Base-by-base conservation (phyloP, 2,113 vertebrate genomes). In the Acanthochromis polyacanthus region DNA sequence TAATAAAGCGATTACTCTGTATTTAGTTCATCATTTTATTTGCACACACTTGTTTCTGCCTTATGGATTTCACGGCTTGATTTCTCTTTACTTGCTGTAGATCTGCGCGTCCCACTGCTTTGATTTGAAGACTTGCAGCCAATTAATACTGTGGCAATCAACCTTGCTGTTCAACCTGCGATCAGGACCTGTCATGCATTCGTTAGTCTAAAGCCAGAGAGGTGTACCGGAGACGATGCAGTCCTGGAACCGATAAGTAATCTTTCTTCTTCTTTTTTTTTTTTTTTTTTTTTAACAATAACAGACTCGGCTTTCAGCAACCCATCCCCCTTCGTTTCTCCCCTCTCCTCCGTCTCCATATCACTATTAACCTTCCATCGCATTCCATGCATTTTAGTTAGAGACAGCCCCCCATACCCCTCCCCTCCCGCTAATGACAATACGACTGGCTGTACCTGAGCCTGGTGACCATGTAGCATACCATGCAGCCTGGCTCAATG, bases 371-470 rank as follows among this genome's bases (percentile, higher is more conserved):
- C 87, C 91, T 91, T 91, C 91, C 86, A 90, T 91, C 67, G 83
- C 93, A 93, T 93, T 93, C 93, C 93, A 89, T 83, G 84, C 92
- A 91, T 93, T 92, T 92, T 85, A 86, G 80, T 91, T 87, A 80
- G 81, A 90, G 93, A 94, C 88, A 89, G 86, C 77, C 83, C 89
- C 89, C 89, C 82, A 51, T 3, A 7, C 32, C 15, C 50, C 84
- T 2, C 30, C 70, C 85, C 58, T 53, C 68, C 79, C 73, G 60
- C 72, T 52, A 75, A 86, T 91, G 82, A 93, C 91, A 92, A 91
- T 88, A 90, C 85, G 80, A 60, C 84, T 82, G 79, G 66, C 85
- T 90, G 68, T 85, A 92, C 93, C 91, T 82, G 87, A 61, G 78
- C 2, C 81, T 65, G 70, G 62, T 79, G 67, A 60, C 85, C 72